A percentile compares a stretch with the other conserved stretches of the same genome.
phyloP scores from a whole-genome alignment of 2,113 vertebrate species.

The Salvelinus sp. region DNA sequence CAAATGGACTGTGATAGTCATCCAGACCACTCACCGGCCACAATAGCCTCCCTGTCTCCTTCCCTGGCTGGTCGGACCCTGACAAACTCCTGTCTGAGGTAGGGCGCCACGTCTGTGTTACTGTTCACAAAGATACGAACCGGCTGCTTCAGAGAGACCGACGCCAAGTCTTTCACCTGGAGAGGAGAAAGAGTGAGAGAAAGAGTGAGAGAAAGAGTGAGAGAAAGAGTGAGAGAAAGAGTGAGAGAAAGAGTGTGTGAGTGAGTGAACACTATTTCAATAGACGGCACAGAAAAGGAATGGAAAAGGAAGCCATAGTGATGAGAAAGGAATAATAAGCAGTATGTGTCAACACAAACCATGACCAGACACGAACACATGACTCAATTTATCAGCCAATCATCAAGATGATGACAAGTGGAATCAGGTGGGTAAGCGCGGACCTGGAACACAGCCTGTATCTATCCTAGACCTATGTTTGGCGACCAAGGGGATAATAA shows the following conservation, averaged over 20 bases:
- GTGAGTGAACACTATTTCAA: background rate
- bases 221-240: too few relatives aligned
- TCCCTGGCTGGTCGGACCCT: conserved; percentile 88
- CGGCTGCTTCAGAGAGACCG: conserved; percentile 90
- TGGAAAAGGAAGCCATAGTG: too few relatives aligned
- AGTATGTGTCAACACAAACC: too few relatives aligned
- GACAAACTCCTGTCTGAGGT: conserved; percentile 93
- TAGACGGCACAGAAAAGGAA: too few relatives aligned
- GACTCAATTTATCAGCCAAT: too few relatives aligned
- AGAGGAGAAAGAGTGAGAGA: too few relatives aligned
- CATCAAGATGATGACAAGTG: background rate
- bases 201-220: too few relatives aligned
- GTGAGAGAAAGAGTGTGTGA: too few relatives aligned
- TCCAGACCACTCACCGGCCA: conserved; percentile 77
- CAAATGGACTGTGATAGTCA: too few relatives aligned
- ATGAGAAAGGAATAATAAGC: too few relatives aligned
- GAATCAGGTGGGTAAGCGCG: background rate
- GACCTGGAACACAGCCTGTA: too few relatives aligned
- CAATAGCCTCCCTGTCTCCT: conserved; percentile 92
- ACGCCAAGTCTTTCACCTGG: conserved; percentile 94
- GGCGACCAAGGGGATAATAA: background rate
- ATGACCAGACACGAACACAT: background rate
- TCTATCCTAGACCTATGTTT: background rate
- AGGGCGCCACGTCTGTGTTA: conserved; percentile 96
- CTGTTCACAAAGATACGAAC: conserved; percentile 95